These are phyloP conservation scores for Psix sp. DNA, from an alignment of 1,140 invertebrate genomes.

Conservation along the genomic window DNA sequence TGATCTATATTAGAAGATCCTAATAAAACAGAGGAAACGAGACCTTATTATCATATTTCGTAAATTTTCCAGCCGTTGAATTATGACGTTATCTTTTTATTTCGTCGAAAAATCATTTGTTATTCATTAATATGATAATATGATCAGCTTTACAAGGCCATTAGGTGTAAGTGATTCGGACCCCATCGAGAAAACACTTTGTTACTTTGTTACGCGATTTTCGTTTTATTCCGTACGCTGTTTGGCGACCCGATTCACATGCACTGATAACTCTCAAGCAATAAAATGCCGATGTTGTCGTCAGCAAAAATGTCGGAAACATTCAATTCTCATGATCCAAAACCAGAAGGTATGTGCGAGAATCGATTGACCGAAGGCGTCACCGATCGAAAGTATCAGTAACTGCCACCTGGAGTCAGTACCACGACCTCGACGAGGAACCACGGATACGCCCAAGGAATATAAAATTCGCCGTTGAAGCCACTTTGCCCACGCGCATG, in stretches of 20 bases:
- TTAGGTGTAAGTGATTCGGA: slow-evolving; percentile 10
- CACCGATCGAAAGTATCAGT: slow-evolving; percentile 56
- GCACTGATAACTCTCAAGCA: too few species aligned
- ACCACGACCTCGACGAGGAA: slow-evolving; percentile 35
- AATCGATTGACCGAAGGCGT: slow-evolving; percentile 56
- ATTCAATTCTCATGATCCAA: slow-evolving; percentile 43
- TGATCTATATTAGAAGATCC: slow-evolving; percentile 57
- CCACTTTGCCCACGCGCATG: slow-evolving; percentile 70
- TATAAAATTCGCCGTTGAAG: slow-evolving; percentile 71
- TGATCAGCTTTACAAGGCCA: slow-evolving; percentile 35
- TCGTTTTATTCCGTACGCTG: too few species aligned
- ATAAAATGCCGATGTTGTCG: too few species aligned
- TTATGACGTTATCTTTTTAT: slow-evolving; percentile 39
- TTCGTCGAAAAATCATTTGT: slow-evolving; percentile 39
- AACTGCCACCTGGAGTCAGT: slow-evolving; percentile 53
- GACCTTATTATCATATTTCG: slow-evolving; percentile 51
- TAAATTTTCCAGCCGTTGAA: slow-evolving; percentile 35
- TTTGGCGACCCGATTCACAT: too few species aligned
- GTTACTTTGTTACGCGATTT: too few species aligned
- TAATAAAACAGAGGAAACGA: slow-evolving; percentile 39
- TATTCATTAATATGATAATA: slow-evolving; percentile 53
- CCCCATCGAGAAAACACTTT: not conserved
- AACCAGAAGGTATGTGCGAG: slow-evolving; percentile 27
- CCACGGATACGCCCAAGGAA: slow-evolving; percentile 66
- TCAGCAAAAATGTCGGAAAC: too few species aligned